Conservation (phyloP, 2,113 vertebrate species). For the Tichodroma muraria region DNA sequence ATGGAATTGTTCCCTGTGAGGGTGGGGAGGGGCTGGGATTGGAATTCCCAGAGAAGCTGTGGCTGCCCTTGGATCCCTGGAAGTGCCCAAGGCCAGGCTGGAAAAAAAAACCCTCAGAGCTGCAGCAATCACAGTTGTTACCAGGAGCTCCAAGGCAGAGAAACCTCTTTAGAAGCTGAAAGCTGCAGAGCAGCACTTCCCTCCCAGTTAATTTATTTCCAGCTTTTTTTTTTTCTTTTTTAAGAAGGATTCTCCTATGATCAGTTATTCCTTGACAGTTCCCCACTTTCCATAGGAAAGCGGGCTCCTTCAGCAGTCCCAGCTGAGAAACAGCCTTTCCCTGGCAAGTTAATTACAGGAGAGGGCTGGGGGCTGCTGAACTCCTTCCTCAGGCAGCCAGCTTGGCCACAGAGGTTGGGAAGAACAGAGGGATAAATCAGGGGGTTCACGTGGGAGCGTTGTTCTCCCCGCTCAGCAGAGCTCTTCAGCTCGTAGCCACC, state of each 20-base stretch:
- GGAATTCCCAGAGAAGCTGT: neutral
- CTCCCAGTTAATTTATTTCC: neutral
- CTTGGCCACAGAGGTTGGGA: neutral
- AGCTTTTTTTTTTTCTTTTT: neutral
- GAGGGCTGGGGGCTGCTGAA: neutral
- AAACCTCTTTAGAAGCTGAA: neutral
- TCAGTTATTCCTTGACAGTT: neutral
- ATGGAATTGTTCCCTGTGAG: accelerated
- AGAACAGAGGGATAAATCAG: neutral
- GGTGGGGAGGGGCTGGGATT: neutral
- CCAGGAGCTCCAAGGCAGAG: neutral
- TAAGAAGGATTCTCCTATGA: neutral
- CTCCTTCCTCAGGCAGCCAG: neutral
- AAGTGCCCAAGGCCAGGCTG: accelerated
- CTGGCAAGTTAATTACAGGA: neutral
- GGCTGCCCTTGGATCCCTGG: neutral
- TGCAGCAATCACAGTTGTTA: neutral
- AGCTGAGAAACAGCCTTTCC: neutral
- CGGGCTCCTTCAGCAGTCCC: neutral
- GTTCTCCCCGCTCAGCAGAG: neutral
- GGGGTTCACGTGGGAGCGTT: accelerated
- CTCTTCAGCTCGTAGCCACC: neutral
- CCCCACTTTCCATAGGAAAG: neutral
- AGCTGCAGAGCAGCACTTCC: neutral
- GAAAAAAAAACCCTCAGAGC: neutral